Percentiles rank a stretch among this genome's conserved stretches.
Evolutionary conservation across 1,140 invertebrate genomes (phyloP).

Genomic region (Camponotus vicinus): DNA sequence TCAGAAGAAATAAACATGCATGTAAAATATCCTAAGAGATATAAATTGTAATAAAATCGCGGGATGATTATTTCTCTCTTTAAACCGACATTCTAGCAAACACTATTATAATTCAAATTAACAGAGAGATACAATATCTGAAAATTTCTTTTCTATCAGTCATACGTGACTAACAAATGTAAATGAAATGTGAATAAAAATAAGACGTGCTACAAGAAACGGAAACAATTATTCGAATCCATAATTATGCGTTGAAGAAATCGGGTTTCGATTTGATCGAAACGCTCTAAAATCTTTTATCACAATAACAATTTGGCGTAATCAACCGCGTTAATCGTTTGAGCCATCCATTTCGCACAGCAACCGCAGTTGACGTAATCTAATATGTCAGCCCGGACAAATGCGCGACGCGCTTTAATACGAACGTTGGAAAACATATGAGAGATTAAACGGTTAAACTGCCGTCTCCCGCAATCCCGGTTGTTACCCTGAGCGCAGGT

Average conservation of each 20-base stretch:
- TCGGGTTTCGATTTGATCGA: not conserved
- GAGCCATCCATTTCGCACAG: conserved; percentile 20
- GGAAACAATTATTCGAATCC: not conserved
- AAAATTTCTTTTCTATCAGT: not conserved
- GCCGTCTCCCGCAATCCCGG: conserved; percentile 59
- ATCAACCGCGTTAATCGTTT: conserved; percentile 44
- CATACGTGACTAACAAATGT: not conserved
- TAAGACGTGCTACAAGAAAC: too few species aligned
- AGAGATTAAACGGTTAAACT: conserved; percentile 60
- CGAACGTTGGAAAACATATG: conserved; percentile 53
- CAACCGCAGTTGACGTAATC: conserved; percentile 51
- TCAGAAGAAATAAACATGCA: not conserved
- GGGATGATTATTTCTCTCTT: too few species aligned
- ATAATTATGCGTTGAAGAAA: not conserved
- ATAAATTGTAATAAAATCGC: not conserved
- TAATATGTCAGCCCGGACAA: conserved; percentile 52
- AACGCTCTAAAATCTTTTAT: not conserved
- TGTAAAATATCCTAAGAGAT: not conserved
- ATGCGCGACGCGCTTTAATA: conserved; percentile 55
- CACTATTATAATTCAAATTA: not conserved
- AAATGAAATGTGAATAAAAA: not conserved
- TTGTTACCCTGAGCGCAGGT: conserved; percentile 49
- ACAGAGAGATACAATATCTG: not conserved
- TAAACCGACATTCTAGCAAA: not conserved
- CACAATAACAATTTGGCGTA: conserved; percentile 24